Evolutionary conservation across 2,888 invertebrate species (phyloP).

Genomic region (Drosophila mimica): DNA sequence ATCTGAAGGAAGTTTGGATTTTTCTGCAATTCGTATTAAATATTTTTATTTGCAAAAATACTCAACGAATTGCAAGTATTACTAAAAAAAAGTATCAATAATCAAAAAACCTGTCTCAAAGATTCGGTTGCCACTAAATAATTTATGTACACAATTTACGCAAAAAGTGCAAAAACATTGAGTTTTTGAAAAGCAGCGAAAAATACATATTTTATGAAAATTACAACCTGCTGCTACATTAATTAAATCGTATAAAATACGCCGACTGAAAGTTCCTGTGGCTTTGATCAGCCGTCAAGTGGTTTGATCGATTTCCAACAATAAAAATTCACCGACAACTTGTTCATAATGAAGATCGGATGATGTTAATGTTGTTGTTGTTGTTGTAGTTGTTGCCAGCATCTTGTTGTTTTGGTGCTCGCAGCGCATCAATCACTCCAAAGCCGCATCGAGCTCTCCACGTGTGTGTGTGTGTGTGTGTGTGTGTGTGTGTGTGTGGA

Average conservation of each 20-base stretch:
- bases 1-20: neutral
- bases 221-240: slow-evolving; percentile 42
- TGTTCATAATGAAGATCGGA: slow-evolving; percentile 69
- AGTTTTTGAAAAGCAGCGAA: slow-evolving; percentile 32
- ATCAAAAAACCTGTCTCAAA: too few species aligned
- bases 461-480: neutral
- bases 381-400: slow-evolving; percentile 21
- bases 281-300: slow-evolving; percentile 79
- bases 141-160: slow-evolving; percentile 29
- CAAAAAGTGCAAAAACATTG: neutral
- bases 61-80: neutral
- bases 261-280: slow-evolving; percentile 52
- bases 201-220: slow-evolving; percentile 42
- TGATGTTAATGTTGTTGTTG: slow-evolving; percentile 24
- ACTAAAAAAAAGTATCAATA: too few species aligned
- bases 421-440: slow-evolving; percentile 72
- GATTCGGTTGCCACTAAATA: slow-evolving; percentile 9
- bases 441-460: slow-evolving; percentile 36
- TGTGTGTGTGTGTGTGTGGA: neutral
- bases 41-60: neutral
- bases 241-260: slow-evolving; percentile 75
- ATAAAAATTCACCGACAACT: slow-evolving; percentile 73
- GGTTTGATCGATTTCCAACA: slow-evolving; percentile 75
- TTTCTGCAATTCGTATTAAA: neutral
- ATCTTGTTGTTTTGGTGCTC: slow-evolving; percentile 58